Conservation (phyloP, 2,797 vertebrate genomes). For the Urocyon cinereoargenteus region DNA sequence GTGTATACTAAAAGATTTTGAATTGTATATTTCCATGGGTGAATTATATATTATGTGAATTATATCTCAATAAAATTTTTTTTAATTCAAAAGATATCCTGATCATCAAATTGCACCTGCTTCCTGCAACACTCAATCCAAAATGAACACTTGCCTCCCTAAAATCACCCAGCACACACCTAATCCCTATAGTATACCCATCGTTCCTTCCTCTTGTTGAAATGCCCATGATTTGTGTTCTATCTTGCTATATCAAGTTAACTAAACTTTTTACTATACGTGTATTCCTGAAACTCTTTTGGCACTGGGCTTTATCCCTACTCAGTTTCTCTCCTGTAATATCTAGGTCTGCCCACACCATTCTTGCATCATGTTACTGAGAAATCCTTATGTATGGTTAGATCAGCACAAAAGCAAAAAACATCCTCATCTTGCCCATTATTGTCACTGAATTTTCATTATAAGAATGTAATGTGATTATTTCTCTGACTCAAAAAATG, state of each 20-base stretch:
- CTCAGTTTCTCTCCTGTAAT: background rate
- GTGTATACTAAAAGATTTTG: background rate
- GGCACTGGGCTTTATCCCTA: background rate
- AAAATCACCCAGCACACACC: background rate
- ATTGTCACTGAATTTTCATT: background rate
- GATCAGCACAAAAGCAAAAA: background rate
- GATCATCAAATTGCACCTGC: background rate
- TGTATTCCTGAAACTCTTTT: background rate
- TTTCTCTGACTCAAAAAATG: background rate
- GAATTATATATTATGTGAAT: background rate
- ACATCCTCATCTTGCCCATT: background rate
- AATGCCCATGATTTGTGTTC: background rate
- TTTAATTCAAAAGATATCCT: background rate
- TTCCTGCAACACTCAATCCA: background rate
- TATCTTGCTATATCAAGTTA: background rate
- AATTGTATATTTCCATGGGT: background rate
- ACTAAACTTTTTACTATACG: background rate
- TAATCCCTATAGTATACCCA: accelerated
- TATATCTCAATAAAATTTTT: background rate
- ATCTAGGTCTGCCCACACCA: background rate
- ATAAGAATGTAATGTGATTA: background rate
- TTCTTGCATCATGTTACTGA: background rate
- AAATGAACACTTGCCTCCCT: background rate
- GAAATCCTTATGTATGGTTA: background rate
- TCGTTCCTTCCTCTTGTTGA: background rate